Percentiles rank a stretch among this genome's conserved stretches.
Evolutionary conservation across 2,797 vertebrate genomes (phyloP).

Genomic region (Miichthys miiuy): DNA sequence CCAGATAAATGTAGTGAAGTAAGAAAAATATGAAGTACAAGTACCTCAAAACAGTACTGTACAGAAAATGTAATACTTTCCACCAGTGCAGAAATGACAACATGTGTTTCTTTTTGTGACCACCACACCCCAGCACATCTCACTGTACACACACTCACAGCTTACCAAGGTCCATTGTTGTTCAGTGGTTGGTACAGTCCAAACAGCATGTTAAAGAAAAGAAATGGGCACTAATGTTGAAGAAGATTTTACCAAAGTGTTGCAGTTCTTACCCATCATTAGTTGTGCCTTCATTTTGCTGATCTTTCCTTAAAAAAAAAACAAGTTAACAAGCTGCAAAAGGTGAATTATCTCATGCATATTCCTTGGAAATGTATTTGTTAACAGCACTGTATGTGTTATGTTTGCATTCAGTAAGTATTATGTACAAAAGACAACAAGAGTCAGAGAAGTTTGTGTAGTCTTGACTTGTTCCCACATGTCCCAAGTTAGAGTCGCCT

Average conservation of each 20-base stretch:
- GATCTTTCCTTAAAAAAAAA: constrained; percentile 3
- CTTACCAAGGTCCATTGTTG: background rate
- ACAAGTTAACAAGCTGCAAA: background rate
- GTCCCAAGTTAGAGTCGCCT: background rate
- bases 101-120: background rate
- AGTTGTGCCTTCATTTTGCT: background rate
- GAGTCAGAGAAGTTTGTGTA: background rate
- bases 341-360: background rate
- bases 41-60: too few relatives aligned
- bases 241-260: background rate
- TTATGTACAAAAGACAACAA: background rate
- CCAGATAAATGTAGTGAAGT: background rate
- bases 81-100: background rate
- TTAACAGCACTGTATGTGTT: background rate
- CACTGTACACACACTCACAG: background rate
- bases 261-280: background rate
- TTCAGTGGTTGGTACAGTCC: background rate
- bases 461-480: constrained; percentile 30
- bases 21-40: background rate
- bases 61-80: too few relatives aligned
- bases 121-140: background rate
- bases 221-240: background rate
- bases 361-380: background rate
- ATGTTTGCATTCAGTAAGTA: background rate
- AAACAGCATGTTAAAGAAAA: background rate